Evolutionary conservation across 1,140 invertebrate genomes (phyloP).

Genomic region (Hirudo medicinalis): DNA sequence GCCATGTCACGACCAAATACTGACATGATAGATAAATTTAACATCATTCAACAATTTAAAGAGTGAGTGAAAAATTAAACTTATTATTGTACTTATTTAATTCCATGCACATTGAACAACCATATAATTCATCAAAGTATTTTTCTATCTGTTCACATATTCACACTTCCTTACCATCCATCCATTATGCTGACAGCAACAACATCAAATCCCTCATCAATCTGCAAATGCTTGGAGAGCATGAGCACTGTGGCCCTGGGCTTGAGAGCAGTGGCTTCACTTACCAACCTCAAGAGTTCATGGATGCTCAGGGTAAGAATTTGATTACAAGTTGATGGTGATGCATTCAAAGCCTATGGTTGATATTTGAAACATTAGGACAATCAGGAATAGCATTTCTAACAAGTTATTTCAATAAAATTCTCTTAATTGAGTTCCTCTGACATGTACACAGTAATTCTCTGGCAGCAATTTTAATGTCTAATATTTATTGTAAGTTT

Average conservation of each 20-base stretch:
- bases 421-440: too few species aligned
- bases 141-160: neutral
- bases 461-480: too few species aligned
- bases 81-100: neutral
- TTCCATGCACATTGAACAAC: neutral
- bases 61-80: conserved; percentile 44
- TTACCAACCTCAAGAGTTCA: conserved; percentile 63
- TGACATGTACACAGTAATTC: too few species aligned
- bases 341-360: too few species aligned
- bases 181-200: conserved; percentile 45
- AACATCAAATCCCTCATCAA: conserved; percentile 71
- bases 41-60: conserved; percentile 64
- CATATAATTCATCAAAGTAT: neutral
- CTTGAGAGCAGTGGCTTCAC: conserved; percentile 60
- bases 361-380: too few species aligned
- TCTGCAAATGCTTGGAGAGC: conserved; percentile 68
- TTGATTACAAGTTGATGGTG: neutral
- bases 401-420: too few species aligned
- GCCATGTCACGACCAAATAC: conserved; percentile 74
- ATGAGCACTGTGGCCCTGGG: conserved; percentile 59
- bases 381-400: too few species aligned
- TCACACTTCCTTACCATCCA: neutral
- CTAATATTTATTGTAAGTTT: neutral
- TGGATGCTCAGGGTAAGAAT: conserved; percentile 65
- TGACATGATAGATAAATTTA: conserved; percentile 55